Evolutionary conservation across 2,113 vertebrate species (phyloP).

Genomic region (Helogale parvula): DNA sequence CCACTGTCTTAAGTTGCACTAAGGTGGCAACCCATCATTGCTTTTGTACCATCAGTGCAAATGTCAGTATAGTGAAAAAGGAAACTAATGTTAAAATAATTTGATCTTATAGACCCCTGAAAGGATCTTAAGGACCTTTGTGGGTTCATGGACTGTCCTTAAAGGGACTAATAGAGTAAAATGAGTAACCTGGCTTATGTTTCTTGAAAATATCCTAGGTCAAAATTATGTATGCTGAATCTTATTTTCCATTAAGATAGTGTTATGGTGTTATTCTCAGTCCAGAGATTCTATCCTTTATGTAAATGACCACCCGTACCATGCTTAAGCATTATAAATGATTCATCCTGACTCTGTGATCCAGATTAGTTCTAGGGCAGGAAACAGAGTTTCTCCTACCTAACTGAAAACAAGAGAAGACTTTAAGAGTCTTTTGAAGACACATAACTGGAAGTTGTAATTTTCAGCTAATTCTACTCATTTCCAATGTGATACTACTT

Average conservation of each 20-base stretch:
- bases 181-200: background rate
- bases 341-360: background rate
- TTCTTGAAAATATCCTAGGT: constrained; percentile 24
- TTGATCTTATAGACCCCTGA: background rate
- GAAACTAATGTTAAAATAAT: constrained; percentile 44
- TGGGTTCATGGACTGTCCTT: background rate
- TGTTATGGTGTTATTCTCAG: background rate
- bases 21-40: background rate
- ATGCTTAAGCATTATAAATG: constrained; percentile 9
- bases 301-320: background rate
- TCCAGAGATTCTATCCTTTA: background rate
- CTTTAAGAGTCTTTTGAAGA: constrained; percentile 10
- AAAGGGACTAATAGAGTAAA: background rate
- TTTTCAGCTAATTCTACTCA: background rate
- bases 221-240: constrained; percentile 26
- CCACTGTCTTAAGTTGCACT: background rate
- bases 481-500: background rate
- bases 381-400: background rate
- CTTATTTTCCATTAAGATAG: background rate
- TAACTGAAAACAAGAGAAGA: constrained; percentile 32
- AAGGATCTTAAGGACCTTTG: background rate
- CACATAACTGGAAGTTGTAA: background rate
- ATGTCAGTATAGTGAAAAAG: background rate
- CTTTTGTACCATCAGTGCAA: constrained; percentile 19
- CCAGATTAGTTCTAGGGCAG: background rate